Evolutionary conservation across 2,113 vertebrate genomes (phyloP), one percentile per base, ranked within the genome.

Genomic region (Rana temporaria): DNA sequence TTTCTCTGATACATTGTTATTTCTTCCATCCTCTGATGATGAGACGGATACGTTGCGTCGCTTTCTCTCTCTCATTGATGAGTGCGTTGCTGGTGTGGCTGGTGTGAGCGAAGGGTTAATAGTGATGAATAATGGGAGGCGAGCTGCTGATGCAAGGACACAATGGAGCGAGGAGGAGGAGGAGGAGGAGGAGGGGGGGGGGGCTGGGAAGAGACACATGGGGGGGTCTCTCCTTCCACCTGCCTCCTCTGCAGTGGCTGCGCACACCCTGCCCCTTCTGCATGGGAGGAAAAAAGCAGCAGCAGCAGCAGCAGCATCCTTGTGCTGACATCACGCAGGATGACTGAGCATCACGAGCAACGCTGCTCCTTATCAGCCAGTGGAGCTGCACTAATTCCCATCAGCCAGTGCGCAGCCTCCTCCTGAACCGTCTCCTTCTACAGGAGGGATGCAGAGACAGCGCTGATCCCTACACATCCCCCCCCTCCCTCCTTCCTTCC

Each of bases 291-390:
- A 30, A 30, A 30, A 30, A 30, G 26, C 26, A 30, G 26, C 26
- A 30, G 26, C 26, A 30, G 26, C 26, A 38, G 34, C 34, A 2
- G 34, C 34, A 38, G 34, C 85, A 48, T 63, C 82, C 52, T 82
- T 80, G 84, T 91, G 92, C 92, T 94, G 93, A 95, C 93, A 92
- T 94, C 94, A 95, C 88, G 80, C 78, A 84, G 85, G 56, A 90
- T 86, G 86, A 91, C 90, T 57, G 64, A 55, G 81, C 85, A 48
- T 30, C 74, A 16, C 9, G 20, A 65, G 88, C 90, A 90, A 87
- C 91, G 53, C 68, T 24, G 62, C 70, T 42, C 34, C 62, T 20
- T n/a, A 88, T 88, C 86, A 81, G 88, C 85, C 83, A 79, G 86
- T 18, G 85, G 70, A 79, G 80, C 81, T 52, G 79, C 85, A 64